Base-by-base conservation (phyloP, 1,140 invertebrate genomes). In the Pinna nobilis region DNA sequence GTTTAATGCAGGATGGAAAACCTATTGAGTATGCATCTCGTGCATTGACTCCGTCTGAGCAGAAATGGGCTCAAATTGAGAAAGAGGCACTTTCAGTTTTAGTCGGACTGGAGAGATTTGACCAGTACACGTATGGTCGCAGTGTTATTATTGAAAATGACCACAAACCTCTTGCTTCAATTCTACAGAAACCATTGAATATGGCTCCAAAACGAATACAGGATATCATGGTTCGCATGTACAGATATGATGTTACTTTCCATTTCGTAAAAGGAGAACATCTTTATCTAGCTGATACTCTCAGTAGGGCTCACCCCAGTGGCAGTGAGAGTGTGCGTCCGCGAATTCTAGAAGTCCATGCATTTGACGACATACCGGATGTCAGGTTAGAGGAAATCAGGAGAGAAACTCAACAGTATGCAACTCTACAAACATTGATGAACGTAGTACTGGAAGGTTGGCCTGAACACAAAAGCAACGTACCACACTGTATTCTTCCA, bases 81-180 rank as follows among this genome's bases (percentile, higher is more conserved):
- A 86, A 87, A 72, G 89, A 91, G 75, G 81, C 88, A 1, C 78
- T 90, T 1, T 87, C 90, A 5, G 89, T 91, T 47, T 81, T 91
- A 5, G 91, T 89, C 74, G 83, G 83, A 5, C 77, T 80, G 15
- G 66, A 80, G 39, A 20, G 60, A 18, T 81, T 82, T 60, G 63
- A 82, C 51, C 80, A 82, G 30, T 78, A 80, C 44, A 80, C 76
- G 3, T 82, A 69, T 79, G 88, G 86, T 2, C 78, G 74, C 18
- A 28, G 35, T 39, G 64, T 82, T 3, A 69, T 63, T 25, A 74
- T 81, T 3, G 59, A 87, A 39, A 87, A 79, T 20, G 82, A 89
- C 70, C 86, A 88, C 68, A 83, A 86, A 61, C 87, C 87, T 15
- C 59, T 90, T 4, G 81, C 86, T 30, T 33, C 32, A 30, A 89